Percentiles rank a stretch among this genome's conserved stretches.
Evolutionary conservation across 2,888 invertebrate species (phyloP).

Genomic region (Catotricha subobsoleta): DNA sequence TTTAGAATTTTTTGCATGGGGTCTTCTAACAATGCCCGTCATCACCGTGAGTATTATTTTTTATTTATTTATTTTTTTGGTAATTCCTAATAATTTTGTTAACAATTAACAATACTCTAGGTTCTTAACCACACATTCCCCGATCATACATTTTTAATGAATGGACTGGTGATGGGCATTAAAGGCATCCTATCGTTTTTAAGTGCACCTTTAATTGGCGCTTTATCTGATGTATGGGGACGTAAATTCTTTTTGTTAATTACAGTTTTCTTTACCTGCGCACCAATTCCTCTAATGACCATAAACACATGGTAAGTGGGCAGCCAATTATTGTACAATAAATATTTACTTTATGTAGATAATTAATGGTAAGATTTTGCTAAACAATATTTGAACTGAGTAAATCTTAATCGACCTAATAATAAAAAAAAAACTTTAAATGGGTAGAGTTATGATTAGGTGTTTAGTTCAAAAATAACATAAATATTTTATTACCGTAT

Average conservation of each 20-base stretch:
- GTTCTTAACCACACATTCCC: slow-evolving; percentile 96
- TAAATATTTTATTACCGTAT: no score
- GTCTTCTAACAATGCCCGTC: slow-evolving; percentile 92
- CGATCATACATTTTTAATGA: slow-evolving; percentile 85
- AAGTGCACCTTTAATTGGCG: slow-evolving; percentile 92
- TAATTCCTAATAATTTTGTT: neutral
- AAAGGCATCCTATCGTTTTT: slow-evolving; percentile 96
- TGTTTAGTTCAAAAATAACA: no score
- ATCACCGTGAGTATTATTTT: slow-evolving; percentile 36
- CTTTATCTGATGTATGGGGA: slow-evolving; percentile 96
- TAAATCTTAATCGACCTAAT: no score
- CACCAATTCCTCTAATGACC: slow-evolving; percentile 96
- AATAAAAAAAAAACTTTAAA: no score
- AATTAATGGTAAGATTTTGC: no score
- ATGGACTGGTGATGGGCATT: slow-evolving; percentile 97
- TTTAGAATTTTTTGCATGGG: slow-evolving; percentile 99
- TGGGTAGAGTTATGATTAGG: no score
- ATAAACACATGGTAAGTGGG: slow-evolving; percentile 79
- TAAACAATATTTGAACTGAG: no score
- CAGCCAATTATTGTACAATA: neutral
- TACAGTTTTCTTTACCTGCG: slow-evolving; percentile 97
- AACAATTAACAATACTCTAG: slow-evolving; percentile 16
- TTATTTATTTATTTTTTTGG: neutral
- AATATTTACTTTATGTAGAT: neutral
- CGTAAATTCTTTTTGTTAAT: slow-evolving; percentile 93